Conservation (phyloP, 1,140 invertebrate species). For the Drosophila ambigua region DNA sequence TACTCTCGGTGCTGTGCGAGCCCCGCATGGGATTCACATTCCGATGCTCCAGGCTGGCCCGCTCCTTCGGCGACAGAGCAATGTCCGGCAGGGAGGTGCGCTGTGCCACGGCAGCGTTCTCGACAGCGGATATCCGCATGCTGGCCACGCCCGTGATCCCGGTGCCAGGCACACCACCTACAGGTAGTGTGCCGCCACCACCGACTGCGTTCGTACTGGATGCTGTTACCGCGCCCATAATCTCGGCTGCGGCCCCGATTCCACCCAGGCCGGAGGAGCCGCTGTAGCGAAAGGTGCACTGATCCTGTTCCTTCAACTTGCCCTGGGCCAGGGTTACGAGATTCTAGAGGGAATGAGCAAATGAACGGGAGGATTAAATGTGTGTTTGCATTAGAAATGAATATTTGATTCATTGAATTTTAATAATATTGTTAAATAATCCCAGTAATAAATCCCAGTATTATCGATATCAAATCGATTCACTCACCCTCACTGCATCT, state of each 20-base stretch:
- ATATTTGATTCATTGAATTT: no score
- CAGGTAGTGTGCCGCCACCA: not conserved
- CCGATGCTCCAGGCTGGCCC: slow-evolving; percentile 82
- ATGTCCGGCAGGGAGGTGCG: slow-evolving; percentile 90
- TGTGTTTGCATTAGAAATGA: no score
- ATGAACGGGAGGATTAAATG: slow-evolving; percentile 42
- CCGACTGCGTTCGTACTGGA: slow-evolving; percentile 16
- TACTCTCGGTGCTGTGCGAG: slow-evolving; percentile 90
- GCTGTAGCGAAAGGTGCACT: slow-evolving; percentile 64
- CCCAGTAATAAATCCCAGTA: no score
- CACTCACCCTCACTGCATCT: slow-evolving; percentile 89
- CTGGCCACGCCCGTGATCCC: slow-evolving; percentile 23
- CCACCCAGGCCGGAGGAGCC: slow-evolving; percentile 49
- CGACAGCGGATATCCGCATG: slow-evolving; percentile 49
- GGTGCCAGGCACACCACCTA: slow-evolving; percentile 15
- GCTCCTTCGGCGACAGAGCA: slow-evolving; percentile 88
- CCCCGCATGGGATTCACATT: slow-evolving; percentile 86
- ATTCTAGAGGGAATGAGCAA: slow-evolving; percentile 82
- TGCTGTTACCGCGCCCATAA: slow-evolving; percentile 63
- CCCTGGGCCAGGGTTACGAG: slow-evolving; percentile 87
- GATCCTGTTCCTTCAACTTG: slow-evolving; percentile 87
- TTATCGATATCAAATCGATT: not conserved
- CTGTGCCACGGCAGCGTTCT: slow-evolving; percentile 75
- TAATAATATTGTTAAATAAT: no score
- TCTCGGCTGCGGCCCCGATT: slow-evolving; percentile 68